Percentiles rank a stretch among this genome's conserved stretches.
Conservation (phyloP, 2,888 invertebrate species). For the Cerastoderma edule region DNA sequence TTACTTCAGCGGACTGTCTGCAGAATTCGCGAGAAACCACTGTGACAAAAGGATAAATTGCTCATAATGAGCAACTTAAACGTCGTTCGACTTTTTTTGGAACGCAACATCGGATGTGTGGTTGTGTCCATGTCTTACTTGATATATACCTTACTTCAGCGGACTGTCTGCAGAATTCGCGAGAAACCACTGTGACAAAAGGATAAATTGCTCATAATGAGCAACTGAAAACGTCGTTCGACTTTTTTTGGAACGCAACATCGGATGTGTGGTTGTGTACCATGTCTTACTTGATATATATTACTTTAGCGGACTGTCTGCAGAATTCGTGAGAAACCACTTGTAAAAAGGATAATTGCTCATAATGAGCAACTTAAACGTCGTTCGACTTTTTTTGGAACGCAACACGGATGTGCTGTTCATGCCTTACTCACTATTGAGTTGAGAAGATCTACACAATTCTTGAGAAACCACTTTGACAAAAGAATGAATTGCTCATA, state of each 20-base stretch:
- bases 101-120: too few species aligned
- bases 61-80: too few species aligned
- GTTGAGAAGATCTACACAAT: background rate
- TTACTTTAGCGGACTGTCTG: background rate
- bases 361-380: too few species aligned
- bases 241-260: too few species aligned
- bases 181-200: conserved; percentile 6
- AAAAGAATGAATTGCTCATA: conserved; percentile 1
- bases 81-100: too few species aligned
- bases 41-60: conserved; percentile 4
- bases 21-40: background rate
- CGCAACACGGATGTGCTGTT: too few species aligned
- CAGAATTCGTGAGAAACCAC: background rate
- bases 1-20: background rate
- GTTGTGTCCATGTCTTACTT: too few species aligned
- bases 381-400: too few species aligned
- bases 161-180: background rate
- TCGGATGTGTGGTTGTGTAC: too few species aligned
- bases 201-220: background rate
- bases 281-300: background rate
- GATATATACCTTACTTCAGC: background rate
- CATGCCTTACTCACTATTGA: too few species aligned
- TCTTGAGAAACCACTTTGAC: background rate
- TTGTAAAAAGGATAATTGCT: conserved; percentile 7
- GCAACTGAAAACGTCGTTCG: too few species aligned